Evolutionary conservation across 1,140 invertebrate genomes (phyloP).

Genomic region (Orussus abietinus): DNA sequence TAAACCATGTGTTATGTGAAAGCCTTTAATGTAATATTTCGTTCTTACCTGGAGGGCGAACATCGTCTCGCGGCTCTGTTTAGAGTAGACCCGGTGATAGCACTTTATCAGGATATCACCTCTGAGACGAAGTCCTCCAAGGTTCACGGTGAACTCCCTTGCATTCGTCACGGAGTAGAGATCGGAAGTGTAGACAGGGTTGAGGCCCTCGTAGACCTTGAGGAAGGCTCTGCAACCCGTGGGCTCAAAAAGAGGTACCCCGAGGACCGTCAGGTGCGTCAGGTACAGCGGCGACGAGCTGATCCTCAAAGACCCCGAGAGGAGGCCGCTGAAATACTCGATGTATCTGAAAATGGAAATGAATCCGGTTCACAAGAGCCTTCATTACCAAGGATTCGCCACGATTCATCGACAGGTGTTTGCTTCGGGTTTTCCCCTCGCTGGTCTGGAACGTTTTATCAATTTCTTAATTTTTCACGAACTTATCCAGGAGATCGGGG

Average conservation of each 20-base stretch:
- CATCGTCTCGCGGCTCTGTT: constrained; percentile 49
- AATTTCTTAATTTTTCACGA: too few relatives aligned
- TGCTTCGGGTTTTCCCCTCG: too few relatives aligned
- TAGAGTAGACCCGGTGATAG: constrained; percentile 66
- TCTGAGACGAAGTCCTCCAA: constrained; percentile 70
- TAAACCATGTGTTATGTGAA: too few relatives aligned
- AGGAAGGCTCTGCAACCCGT: constrained; percentile 76
- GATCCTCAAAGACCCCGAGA: constrained; percentile 82
- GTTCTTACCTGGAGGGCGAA: constrained; percentile 51
- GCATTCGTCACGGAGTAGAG: constrained; percentile 52
- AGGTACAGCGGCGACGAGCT: constrained; percentile 82
- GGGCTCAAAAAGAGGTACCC: constrained; percentile 73
- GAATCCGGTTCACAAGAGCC: too few relatives aligned
- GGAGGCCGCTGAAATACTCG: constrained; percentile 83
- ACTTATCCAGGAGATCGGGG: too few relatives aligned
- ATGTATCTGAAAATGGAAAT: constrained; percentile 78
- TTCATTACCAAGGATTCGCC: too few relatives aligned
- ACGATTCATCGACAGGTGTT: too few relatives aligned
- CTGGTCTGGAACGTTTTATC: too few relatives aligned
- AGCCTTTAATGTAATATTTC: background rate
- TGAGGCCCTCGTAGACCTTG: constrained; percentile 80
- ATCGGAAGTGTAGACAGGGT: constrained; percentile 80
- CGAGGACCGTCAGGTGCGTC: constrained; percentile 80
- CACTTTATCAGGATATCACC: constrained; percentile 89
- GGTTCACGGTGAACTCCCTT: constrained; percentile 67